Percentiles rank a stretch among this genome's conserved stretches.
Evolutionary conservation across 2,797 vertebrate species (phyloP).

Genomic region (Danionella dracula): DNA sequence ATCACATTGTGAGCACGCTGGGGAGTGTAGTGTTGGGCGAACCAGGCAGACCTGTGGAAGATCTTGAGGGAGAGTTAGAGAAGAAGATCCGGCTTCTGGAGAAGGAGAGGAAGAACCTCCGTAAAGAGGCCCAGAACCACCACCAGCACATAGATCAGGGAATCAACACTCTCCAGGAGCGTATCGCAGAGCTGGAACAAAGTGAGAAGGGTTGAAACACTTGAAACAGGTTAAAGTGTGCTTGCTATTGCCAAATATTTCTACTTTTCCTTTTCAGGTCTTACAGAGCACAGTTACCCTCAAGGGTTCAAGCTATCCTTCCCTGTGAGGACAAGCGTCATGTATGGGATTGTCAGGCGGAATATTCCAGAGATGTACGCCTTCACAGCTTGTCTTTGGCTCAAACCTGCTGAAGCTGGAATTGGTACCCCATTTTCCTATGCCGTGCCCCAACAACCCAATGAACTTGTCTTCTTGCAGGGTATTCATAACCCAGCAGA

Average conservation of each 20-base stretch:
- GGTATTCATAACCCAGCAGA: conserved; percentile 88
- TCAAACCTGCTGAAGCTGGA: conserved; percentile 77
- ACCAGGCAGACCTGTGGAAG: conserved; percentile 63
- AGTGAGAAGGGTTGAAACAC: conserved; percentile 53
- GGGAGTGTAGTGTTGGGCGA: conserved; percentile 23
- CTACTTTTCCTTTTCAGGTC: conserved; percentile 32
- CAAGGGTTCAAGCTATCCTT: conserved; percentile 89
- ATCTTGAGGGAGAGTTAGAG: conserved; percentile 71
- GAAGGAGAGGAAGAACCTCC: conserved; percentile 68
- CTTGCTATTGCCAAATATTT: background rate
- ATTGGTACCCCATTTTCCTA: conserved; percentile 97
- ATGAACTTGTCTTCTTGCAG: conserved; percentile 91
- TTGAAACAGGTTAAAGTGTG: background rate
- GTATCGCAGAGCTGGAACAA: conserved; percentile 66
- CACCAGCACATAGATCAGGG: conserved; percentile 69
- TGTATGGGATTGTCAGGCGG: conserved; percentile 87
- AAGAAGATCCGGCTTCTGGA: conserved; percentile 71
- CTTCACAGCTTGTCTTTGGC: conserved; percentile 90
- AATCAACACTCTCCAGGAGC: conserved; percentile 61
- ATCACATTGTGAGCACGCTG: conserved; percentile 44
- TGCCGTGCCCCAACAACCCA: conserved; percentile 85
- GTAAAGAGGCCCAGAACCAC: conserved; percentile 66
- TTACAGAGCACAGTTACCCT: conserved; percentile 64
- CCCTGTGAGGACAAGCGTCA: conserved; percentile 91
- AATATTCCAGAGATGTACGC: conserved; percentile 90